phyloP scores from a whole-genome alignment of 2,888 invertebrate species.

The Heliconius sara region DNA sequence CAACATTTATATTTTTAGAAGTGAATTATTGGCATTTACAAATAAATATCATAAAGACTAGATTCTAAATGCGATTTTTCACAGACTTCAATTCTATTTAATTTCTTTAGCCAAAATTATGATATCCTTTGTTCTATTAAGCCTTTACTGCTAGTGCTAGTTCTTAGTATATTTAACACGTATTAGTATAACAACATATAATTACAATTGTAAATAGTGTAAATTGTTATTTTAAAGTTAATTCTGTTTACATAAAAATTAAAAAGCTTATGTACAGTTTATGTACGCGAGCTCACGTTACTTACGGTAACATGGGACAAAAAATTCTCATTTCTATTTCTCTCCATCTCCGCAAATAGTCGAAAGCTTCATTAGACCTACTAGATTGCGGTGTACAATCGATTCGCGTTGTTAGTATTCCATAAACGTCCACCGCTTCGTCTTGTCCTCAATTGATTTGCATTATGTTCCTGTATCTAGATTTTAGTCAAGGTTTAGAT shows the following conservation, averaged over 20 bases:
- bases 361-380: slow-evolving; percentile 51
- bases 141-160: no score
- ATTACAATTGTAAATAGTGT: no score
- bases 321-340: not conserved
- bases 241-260: not conserved
- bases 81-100: no score
- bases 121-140: no score
- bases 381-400: slow-evolving; percentile 68
- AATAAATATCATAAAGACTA: no score
- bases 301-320: not conserved
- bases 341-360: slow-evolving; percentile 42
- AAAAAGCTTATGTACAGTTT: not conserved
- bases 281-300: not conserved
- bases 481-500: no score
- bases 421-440: slow-evolving; percentile 49
- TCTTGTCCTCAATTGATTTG: slow-evolving; percentile 14
- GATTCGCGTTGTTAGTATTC: slow-evolving; percentile 50
- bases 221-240: no score
- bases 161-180: no score
- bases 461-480: not conserved
- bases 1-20: not conserved
- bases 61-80: no score
- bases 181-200: no score
- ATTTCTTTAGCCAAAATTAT: no score
- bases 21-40: not conserved